These are phyloP conservation scores for Struthidea cinerea DNA, from an alignment of 2,113 vertebrate species.

Conservation along the genomic window DNA sequence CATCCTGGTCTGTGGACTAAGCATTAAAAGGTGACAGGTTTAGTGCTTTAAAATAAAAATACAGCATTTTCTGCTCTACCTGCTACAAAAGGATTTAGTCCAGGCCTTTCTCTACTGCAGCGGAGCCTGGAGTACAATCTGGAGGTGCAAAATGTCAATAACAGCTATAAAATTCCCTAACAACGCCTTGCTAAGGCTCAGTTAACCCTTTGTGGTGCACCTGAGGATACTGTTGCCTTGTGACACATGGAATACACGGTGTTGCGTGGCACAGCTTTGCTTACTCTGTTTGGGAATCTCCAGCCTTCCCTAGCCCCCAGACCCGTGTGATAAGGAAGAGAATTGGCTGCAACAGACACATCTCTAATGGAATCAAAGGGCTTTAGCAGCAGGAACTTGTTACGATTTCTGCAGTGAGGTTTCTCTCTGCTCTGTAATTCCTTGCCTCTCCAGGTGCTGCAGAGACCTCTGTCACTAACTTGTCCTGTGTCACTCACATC, in stretches of 20 bases:
- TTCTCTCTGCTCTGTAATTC: not conserved
- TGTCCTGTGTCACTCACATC: conserved; percentile 56
- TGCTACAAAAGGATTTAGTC: not conserved
- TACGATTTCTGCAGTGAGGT: not conserved
- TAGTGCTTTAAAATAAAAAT: not conserved
- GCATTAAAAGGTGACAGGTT: not conserved
- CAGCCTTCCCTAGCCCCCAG: not conserved
- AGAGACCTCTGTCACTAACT: conserved; percentile 52
- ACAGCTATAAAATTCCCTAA: not conserved
- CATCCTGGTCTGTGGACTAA: not conserved
- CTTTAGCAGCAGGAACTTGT: not conserved
- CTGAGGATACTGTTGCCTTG: not conserved
- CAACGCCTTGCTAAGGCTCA: not conserved
- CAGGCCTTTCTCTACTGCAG: not conserved
- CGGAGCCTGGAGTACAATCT: not conserved
- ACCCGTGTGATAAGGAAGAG: not conserved
- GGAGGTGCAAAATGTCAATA: not conserved
- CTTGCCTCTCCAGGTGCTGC: conserved; percentile 41
- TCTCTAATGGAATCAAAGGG: not conserved
- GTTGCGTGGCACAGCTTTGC: not conserved
- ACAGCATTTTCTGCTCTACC: not conserved
- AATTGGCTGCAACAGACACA: accelerated
- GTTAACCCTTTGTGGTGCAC: not conserved
- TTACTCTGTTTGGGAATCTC: not conserved
- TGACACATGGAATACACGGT: accelerated